Evolutionary conservation across 2,797 vertebrate genomes (phyloP), one percentile per base, ranked within the genome.

Genomic region (Molossus alvarezi): DNA sequence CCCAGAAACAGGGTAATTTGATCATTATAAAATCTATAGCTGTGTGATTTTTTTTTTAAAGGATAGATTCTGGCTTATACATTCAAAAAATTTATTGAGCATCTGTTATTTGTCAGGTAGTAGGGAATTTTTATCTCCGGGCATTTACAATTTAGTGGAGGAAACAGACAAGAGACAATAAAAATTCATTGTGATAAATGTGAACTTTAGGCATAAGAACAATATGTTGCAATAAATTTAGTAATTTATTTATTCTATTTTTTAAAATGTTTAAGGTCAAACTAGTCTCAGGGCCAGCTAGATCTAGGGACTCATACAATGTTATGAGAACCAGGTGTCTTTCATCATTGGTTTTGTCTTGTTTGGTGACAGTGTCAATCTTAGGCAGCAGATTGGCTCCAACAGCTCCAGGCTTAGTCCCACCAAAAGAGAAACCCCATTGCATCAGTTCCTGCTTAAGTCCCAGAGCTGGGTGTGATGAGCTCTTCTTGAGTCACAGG

Each of bases 31-130:
- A 89, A 89, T 57, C n/a, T 83, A 51, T 87, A 81, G 25, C 64
- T 79, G 15, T 86, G 25, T 83, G 13, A 75, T 71, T 91, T 95
- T 82, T 91, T 95, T 89, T 96, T 55, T 45, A 45, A 96, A 83
- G 17, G 55, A 51, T 77, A 90, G 72, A 93, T 72, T 95, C 82
- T 81, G 67, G 6, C 85, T 91, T 93, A 17, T 87, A 84, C 55
- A 41, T 76, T 94, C 37, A 81, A 81, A 95, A 90, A 84, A 65
- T 72, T 62, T 89, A 94, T 53, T 92, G 80, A 92, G 9, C 76
- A 89, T 91, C 25, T 90, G 45, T 76, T 88, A 82, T 85, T 92
- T 85, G 21, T 79, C 21, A 88, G 25, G n/a, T 77, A 75, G 53
- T 48, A 29, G 27, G 6, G 14, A 55, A 65, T 93, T 94, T 27